phyloP scores from a whole-genome alignment of 1,140 invertebrate genomes.

The Danaus melanippus region DNA sequence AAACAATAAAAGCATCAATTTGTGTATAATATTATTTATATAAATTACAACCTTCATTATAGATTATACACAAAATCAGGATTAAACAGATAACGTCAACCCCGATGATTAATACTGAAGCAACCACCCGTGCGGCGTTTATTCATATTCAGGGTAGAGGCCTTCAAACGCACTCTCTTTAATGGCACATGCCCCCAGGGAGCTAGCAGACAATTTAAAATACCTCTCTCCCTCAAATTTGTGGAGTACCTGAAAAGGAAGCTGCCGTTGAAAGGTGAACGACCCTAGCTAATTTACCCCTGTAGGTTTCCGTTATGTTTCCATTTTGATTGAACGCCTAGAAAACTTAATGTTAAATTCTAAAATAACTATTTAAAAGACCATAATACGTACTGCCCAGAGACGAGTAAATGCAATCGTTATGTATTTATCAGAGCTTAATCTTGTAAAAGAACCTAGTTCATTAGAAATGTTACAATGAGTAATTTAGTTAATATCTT shows the following conservation, averaged over 20 bases:
- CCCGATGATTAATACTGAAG: constrained; percentile 35
- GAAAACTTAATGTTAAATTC: too few relatives aligned
- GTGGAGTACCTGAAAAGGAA: constrained; percentile 31
- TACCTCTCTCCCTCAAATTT: constrained; percentile 40
- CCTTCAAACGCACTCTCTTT: constrained; percentile 51
- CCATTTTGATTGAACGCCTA: constrained; percentile 2
- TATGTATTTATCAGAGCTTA: too few relatives aligned
- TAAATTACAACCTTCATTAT: too few relatives aligned
- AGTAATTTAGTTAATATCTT: too few relatives aligned
- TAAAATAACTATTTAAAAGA: too few relatives aligned
- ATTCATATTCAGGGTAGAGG: constrained; percentile 44
- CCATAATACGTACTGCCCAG: too few relatives aligned
- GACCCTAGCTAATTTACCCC: constrained; percentile 23
- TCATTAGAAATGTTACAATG: too few relatives aligned
- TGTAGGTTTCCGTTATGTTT: constrained; percentile 15
- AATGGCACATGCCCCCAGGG: constrained; percentile 39
- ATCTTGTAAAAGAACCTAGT: too few relatives aligned
- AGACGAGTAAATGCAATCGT: too few relatives aligned
- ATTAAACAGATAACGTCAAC: constrained; percentile 16
- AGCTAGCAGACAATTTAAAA: constrained; percentile 47
- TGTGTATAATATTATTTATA: too few relatives aligned
- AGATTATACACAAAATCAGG: constrained; percentile 1
- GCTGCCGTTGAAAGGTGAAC: constrained; percentile 32
- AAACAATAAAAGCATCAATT: too few relatives aligned
- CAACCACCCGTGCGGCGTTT: constrained; percentile 35